Base-by-base conservation (phyloP, 2,113 vertebrate genomes). In the Calonectris borealis region DNA sequence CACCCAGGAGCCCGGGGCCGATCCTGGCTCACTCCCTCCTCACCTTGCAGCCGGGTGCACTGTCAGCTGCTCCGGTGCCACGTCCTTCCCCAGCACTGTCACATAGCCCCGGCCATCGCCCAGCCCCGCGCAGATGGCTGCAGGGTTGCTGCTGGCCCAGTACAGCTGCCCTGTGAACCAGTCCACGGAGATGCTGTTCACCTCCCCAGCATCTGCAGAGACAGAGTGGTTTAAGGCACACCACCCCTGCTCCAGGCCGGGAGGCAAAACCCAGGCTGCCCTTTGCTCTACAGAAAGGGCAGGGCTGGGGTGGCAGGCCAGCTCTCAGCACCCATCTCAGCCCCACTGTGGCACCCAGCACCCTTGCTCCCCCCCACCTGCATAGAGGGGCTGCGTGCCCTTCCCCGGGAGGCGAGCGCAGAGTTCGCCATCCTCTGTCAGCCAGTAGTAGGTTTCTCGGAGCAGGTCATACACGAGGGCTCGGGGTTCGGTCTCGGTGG, bases 151-250 rank as follows among this genome's bases (percentile, higher is more conserved):
- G 97, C 99, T 99, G 52, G 99, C 98, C 99, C 99, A 99, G 82
- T 98, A 99, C 7, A 99, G 87, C 78, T 99, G 98, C 24, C 99
- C 99, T 36, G 98, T 99, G 69, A 99, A 95, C 99, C 99, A 99
- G 97, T 99, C 99, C 90, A 98, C 94, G 8, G 99, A 98, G 86
- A 99, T 95, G 94, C 98, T 98, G 66, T 97, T 98, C 77, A 99
- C 97, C 36, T 98, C 98, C 72, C 90, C 80, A 1, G 97, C 94
- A 29, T 98, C 99, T 99, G 89, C 20, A 65, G 83, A 89, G 22
- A 94, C 22, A 46, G 31, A 88, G 13, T 2, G 6, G 34, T 68
- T 86, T 66, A 77, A 95, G 34, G n/a, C 44, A 65, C 15, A 42
- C 14, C 9, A 34, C 19, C 27, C 11, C 42, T 42, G 31, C 29